A percentile compares a stretch with the other conserved stretches of the same genome.
These are phyloP conservation scores for Danio aesculapii DNA, from an alignment of 2,797 vertebrate species.

Conservation along the genomic window DNA sequence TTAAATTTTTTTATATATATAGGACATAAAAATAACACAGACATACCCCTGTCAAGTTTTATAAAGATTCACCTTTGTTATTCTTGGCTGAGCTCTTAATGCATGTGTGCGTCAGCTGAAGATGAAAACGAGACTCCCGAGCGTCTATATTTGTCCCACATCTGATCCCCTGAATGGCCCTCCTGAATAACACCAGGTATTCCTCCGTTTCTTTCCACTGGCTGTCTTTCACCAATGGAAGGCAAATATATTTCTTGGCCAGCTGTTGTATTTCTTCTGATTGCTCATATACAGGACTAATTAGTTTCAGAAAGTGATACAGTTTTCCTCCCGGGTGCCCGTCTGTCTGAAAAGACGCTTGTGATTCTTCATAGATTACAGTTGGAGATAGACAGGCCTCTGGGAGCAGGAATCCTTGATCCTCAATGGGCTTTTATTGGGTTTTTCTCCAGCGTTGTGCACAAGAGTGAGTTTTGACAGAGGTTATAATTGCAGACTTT, in stretches of 20 bases:
- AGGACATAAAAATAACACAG: not conserved
- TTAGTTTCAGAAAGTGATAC: conserved; percentile 76
- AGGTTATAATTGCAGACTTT: conserved; percentile 53
- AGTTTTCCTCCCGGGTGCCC: conserved; percentile 78
- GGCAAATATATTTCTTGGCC: conserved; percentile 81
- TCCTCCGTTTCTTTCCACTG: conserved; percentile 62
- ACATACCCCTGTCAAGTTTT: not conserved
- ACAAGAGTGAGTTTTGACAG: conserved; percentile 51
- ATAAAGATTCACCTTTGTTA: not conserved
- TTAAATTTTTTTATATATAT: no score
- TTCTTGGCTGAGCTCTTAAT: conserved; percentile 3
- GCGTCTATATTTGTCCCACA: conserved; percentile 60
- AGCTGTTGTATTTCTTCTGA: conserved; percentile 70
- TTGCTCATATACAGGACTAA: conserved; percentile 76
- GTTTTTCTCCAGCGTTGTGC: conserved; percentile 32
- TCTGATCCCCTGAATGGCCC: conserved; percentile 64
- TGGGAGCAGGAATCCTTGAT: conserved; percentile 60
- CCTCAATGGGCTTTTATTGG: conserved; percentile 61
- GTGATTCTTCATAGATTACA: conserved; percentile 75
- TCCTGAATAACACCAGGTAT: conserved; percentile 64
- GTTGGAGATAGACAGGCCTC: conserved; percentile 69
- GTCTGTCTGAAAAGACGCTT: conserved; percentile 77
- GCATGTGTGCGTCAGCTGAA: conserved; percentile 26
- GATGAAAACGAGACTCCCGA: conserved; percentile 66
- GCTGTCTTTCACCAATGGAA: conserved; percentile 69